Base-by-base conservation (phyloP, 2,797 vertebrate species). In the Halcyon badia region DNA sequence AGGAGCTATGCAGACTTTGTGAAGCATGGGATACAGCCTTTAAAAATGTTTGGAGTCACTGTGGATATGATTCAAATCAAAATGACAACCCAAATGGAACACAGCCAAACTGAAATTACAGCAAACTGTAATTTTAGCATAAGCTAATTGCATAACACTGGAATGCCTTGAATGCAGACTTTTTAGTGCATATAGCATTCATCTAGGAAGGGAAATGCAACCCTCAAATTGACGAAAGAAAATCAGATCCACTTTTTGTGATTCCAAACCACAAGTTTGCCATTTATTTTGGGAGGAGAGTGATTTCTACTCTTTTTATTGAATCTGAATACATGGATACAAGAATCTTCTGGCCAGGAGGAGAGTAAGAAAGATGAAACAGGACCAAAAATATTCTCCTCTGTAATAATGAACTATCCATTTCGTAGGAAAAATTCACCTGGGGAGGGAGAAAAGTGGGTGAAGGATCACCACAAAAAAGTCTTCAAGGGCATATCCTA, bases 361-460 rank as follows among this genome's bases (percentile, higher is more conserved):
- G 5, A 87, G 9, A 51, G 22, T 25, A 75, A 82, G 31, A 80
- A 84, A 57, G 31, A 49, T 26, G 46, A 69, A 89, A 44, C 8
- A n/a, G 24, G 33, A 81, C 14, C 7, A 84, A 89, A 87, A 77
- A 16, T 15, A 14, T 35, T 7, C 65, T 83, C 17, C 7, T 35
- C 3, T 81, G 30, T 48, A 80, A 37, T 51, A 51, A 56, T 10
- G 10, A 77, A 33, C 24, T 64, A 46, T 14, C 14, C 2, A 35
- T 42, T 80, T 77, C 60, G 41, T 10, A n/a, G 5, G 8, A n/a
- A 93, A 60, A 42, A 26, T 4, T 83, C 18, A 69, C 4, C 5
- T 1, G 2, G 10, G 13, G 0, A 41, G 39, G 35, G 16, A 20
- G 4, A 4, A 13, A 22, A 54, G 3, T 21, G 13, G 3, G 6